Base-by-base conservation (phyloP, 2,113 vertebrate genomes). In the Rhinogobius similis region DNA sequence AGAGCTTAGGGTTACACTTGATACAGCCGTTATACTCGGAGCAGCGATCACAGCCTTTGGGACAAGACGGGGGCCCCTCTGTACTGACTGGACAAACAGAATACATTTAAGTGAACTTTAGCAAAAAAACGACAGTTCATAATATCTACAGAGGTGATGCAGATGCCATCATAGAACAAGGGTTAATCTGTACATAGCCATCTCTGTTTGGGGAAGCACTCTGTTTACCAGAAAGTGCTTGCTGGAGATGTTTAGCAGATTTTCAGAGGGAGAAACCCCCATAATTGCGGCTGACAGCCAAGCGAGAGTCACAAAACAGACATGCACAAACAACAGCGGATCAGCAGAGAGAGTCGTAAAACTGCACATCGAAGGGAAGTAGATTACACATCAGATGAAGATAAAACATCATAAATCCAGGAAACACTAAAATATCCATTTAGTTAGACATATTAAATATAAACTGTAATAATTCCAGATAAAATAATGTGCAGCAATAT, bases 11-110 rank as follows among this genome's bases (percentile, higher is more conserved):
- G 12, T 93, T 96, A 48, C 98, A 99, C 91, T 95, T 96, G 78
- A 98, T 92, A 90, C 98, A 99, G 83, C 98, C 98, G 1, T 99
- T 99, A 90, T 96, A 96, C 86, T 99, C 96, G 0, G 98, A 99
- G 90, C 98, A 99, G 85, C 95, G 91, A 78, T 98, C 98, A 24
- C 98, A 99, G 72, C 97, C 97, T 78, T 95, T 98, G 71, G 95
- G 93, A 72, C 98, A 99, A 86, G 95, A 93, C 82, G 94, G 94
- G 23, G 93, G 95, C 77, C 93, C 93, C 85, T 99, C 97, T 0
- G 94, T 93, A 71, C 96, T 98, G 86, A 95, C 97, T 99, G 92
- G 23, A 86, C 81, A 76, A 75, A 76, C 39, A 82, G 12, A 74
- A 73, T 36, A 72, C 53, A 68, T 5, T 79, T 62, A 68, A 70